Conservation (phyloP, 2,888 invertebrate species). For the Hofmannophila pseudospretella region DNA sequence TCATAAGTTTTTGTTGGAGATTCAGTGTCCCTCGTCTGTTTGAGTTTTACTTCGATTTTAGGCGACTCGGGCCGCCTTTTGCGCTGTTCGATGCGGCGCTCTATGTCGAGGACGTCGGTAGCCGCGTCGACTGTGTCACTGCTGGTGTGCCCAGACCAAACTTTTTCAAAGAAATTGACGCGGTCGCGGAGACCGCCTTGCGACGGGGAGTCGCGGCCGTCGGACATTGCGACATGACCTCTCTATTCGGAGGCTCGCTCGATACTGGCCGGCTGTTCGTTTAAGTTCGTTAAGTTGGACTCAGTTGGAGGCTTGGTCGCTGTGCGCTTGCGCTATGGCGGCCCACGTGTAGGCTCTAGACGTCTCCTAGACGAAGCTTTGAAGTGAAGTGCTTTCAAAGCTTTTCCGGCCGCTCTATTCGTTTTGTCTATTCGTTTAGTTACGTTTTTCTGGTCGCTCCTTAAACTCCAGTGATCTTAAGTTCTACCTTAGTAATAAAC, state of each 20-base stretch:
- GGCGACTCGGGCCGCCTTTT: conserved; percentile 74
- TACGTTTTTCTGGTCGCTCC: too few species aligned
- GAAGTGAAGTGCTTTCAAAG: conserved; percentile 5
- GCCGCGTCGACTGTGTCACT: conserved; percentile 57
- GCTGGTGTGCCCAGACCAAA: conserved; percentile 80
- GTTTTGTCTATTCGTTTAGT: neutral
- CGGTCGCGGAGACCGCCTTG: conserved; percentile 81
- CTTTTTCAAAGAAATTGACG: conserved; percentile 88
- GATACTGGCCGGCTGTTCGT: conserved; percentile 48
- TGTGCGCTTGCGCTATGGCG: conserved; percentile 14
- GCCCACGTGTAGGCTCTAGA: conserved; percentile 20
- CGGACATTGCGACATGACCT: conserved; percentile 74
- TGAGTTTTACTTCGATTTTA: conserved; percentile 79
- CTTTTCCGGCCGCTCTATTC: neutral
- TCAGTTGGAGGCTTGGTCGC: conserved; percentile 18
- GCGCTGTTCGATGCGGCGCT: conserved; percentile 78
- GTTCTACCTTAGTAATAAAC: too few species aligned
- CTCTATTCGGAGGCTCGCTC: conserved; percentile 66
- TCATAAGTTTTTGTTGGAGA: conserved; percentile 65
- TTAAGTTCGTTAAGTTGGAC: too few species aligned
- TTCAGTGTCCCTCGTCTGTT: conserved; percentile 73
- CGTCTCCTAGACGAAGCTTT: conserved; percentile 16
- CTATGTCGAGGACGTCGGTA: conserved; percentile 79
- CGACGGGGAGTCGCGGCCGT: conserved; percentile 73
- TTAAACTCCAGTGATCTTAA: too few species aligned